Evolutionary conservation across 2,113 vertebrate genomes (phyloP).

Genomic region (Melanostigma gelatinosum): DNA sequence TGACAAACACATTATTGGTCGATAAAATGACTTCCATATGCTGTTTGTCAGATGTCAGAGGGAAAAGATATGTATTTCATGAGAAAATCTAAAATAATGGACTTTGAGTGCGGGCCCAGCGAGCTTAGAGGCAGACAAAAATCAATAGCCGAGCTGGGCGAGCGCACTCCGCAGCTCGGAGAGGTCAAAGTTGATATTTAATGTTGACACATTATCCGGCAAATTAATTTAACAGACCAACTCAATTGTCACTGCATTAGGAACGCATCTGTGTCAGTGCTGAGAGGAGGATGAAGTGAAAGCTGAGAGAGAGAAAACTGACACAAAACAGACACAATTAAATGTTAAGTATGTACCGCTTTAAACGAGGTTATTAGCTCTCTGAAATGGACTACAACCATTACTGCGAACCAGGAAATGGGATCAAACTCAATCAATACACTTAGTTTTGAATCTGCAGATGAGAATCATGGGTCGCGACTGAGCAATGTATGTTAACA

Average conservation of each 20-base stretch:
- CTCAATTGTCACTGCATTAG: constrained; percentile 80
- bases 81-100: constrained; percentile 91
- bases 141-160: constrained; percentile 83
- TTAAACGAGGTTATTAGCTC: constrained; percentile 34
- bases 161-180: constrained; percentile 69
- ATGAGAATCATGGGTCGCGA: constrained; percentile 33
- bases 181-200: constrained; percentile 87
- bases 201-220: constrained; percentile 87
- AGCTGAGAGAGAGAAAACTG: constrained; percentile 42
- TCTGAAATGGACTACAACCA: constrained; percentile 21
- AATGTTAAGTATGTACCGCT: constrained; percentile 16
- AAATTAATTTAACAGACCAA: constrained; percentile 85
- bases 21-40: constrained; percentile 90
- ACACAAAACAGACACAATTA: constrained; percentile 31
- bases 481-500: constrained; percentile 20
- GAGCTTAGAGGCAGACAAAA: constrained; percentile 79
- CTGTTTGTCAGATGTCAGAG: constrained; percentile 91
- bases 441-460: constrained; percentile 25
- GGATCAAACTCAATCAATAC: constrained; percentile 46
- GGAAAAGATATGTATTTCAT: constrained; percentile 87
- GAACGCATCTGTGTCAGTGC: constrained; percentile 59
- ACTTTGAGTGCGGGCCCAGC: constrained; percentile 82
- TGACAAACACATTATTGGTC: constrained; percentile 89
- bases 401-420: constrained; percentile 25
- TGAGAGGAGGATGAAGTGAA: constrained; percentile 57